Evolutionary conservation across 2,113 vertebrate species (phyloP).

Genomic region (Hiodon alosoides): DNA sequence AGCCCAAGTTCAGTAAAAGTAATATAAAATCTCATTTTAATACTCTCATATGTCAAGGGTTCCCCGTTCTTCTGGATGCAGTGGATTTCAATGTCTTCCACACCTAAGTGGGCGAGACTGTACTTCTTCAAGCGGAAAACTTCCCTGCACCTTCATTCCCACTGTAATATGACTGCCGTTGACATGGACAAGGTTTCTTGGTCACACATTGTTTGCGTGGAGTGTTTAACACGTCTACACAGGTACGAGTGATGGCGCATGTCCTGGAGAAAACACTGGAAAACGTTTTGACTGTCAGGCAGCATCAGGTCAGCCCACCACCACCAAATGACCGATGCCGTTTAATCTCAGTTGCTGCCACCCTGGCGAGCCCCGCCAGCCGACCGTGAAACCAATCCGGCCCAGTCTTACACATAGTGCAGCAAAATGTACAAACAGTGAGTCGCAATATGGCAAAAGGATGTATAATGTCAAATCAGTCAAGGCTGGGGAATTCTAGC

Average conservation of each 20-base stretch:
- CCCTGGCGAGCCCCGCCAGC: conserved; percentile 18
- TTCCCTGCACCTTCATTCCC: neutral
- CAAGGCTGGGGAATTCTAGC: no score
- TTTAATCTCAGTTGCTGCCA: conserved; percentile 38
- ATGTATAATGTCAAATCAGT: no score
- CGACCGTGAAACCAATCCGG: neutral
- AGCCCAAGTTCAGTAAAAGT: neutral
- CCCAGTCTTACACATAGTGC: no score
- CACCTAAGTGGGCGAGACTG: no score
- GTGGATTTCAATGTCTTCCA: no score
- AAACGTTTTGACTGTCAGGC: conserved; percentile 55
- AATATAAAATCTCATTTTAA: conserved; percentile 20
- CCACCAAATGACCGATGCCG: neutral
- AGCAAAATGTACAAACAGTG: no score
- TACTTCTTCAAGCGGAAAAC: neutral
- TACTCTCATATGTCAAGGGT: conserved; percentile 7
- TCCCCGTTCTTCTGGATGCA: neutral
- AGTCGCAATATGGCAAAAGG: no score
- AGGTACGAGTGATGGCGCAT: conserved; percentile 54
- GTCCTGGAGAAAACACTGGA: conserved; percentile 46
- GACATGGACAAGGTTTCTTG: conserved; percentile 63
- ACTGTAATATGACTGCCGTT: conserved; percentile 47
- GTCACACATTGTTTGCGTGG: conserved; percentile 52
- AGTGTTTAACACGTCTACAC: conserved; percentile 41
- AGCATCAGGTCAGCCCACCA: conserved; percentile 56